phyloP scores from a whole-genome alignment of 2,888 invertebrate species.

The Metallyticus violacea region DNA sequence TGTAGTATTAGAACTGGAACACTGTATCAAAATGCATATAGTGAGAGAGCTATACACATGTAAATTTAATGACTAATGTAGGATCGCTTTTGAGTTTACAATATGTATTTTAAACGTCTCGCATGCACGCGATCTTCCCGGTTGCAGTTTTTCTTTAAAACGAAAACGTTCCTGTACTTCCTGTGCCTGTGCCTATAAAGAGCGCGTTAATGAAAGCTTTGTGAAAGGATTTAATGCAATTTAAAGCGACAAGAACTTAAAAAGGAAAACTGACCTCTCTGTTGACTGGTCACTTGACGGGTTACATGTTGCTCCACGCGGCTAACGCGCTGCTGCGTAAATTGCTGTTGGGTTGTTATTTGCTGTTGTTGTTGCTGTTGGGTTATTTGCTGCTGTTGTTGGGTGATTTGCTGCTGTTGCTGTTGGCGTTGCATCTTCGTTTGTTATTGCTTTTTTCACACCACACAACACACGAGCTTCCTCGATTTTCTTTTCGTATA shows the following conservation, averaged over 20 bases:
- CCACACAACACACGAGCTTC: conserved; percentile 26
- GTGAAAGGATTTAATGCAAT: not conserved
- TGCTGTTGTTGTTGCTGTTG: conserved; percentile 34
- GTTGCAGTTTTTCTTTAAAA: too few species aligned
- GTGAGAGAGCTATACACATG: too few species aligned
- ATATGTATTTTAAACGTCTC: too few species aligned
- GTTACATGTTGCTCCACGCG: conserved; percentile 77
- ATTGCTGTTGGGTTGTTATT: conserved; percentile 37
- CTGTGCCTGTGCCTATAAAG: too few species aligned
- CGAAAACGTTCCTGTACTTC: too few species aligned
- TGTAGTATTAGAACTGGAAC: too few species aligned
- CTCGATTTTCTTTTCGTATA: not conserved
- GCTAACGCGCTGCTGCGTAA: conserved; percentile 49
- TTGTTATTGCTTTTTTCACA: conserved; percentile 19
- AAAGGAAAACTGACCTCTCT: conserved; percentile 26
- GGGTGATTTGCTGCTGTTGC: conserved; percentile 45
- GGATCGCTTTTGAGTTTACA: too few species aligned
- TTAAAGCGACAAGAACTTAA: not conserved
- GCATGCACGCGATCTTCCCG: too few species aligned
- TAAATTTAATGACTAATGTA: too few species aligned
- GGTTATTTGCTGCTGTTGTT: conserved; percentile 47
- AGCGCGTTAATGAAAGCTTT: not conserved
- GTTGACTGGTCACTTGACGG: conserved; percentile 71
- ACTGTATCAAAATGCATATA: too few species aligned
- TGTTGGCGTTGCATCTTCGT: conserved; percentile 33